Conservation (phyloP, 2,888 invertebrate genomes). For the Thumatha senex region DNA sequence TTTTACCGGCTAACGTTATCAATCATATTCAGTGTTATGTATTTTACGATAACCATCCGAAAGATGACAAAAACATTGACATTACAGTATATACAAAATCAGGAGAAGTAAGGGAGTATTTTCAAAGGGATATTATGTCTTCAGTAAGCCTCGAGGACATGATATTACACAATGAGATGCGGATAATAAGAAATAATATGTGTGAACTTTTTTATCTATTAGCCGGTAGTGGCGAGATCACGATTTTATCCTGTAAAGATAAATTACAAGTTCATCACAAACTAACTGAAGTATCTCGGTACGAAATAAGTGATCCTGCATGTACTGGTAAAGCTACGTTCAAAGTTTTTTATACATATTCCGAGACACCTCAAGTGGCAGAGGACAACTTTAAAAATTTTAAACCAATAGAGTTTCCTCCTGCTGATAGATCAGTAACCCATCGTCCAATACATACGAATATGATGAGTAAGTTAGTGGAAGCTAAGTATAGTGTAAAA, state of each 20-base stretch:
- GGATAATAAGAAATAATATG: constrained; percentile 54
- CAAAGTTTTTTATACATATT: constrained; percentile 54
- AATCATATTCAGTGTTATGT: constrained; percentile 57
- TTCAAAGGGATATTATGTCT: constrained; percentile 48
- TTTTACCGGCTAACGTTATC: constrained; percentile 54
- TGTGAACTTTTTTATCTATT: constrained; percentile 63
- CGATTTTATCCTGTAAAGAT: constrained; percentile 51
- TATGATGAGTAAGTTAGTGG: constrained; percentile 58
- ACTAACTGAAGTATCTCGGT: constrained; percentile 51
- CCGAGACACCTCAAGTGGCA: constrained; percentile 62
- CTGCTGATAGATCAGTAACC: not conserved
- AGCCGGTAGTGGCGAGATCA: constrained; percentile 42
- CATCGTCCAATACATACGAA: constrained; percentile 49
- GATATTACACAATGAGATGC: constrained; percentile 42
- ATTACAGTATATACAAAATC: constrained; percentile 55
- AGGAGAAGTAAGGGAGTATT: constrained; percentile 64
- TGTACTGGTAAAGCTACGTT: constrained; percentile 55
- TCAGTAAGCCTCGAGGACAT: constrained; percentile 40
- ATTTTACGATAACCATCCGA: constrained; percentile 67
- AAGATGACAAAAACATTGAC: constrained; percentile 52
- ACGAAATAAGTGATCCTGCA: constrained; percentile 48
- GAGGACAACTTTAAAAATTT: constrained; percentile 60
- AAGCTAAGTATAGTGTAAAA: constrained; percentile 56
- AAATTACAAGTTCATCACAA: constrained; percentile 41
- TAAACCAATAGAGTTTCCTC: constrained; percentile 31